A percentile compares a stretch with the other conserved stretches of the same genome.
Evolutionary conservation across 2,113 vertebrate genomes (phyloP).

Genomic region (Acinonyx jubatus): DNA sequence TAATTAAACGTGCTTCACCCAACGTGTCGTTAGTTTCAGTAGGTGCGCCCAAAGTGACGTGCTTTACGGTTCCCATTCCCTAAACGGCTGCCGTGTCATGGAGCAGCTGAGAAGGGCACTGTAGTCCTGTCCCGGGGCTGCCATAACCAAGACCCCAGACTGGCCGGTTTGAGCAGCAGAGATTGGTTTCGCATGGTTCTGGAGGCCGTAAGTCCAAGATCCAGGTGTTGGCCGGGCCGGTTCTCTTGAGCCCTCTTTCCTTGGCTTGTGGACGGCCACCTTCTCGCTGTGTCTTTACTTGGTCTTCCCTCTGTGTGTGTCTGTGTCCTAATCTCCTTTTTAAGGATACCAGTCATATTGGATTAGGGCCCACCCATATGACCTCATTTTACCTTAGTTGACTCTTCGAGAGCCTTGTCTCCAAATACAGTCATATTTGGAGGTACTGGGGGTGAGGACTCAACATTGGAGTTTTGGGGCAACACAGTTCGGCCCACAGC

Average conservation of each 20-base stretch:
- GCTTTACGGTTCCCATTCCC: background rate
- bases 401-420: background rate
- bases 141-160: background rate
- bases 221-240: rapidly evolving
- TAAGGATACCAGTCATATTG: background rate
- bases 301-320: background rate
- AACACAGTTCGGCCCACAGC: rapidly evolving
- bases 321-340: background rate
- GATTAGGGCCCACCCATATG: background rate
- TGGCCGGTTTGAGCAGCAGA: background rate
- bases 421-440: no score
- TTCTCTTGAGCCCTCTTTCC: background rate
- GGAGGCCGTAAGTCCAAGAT: rapidly evolving
- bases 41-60: background rate
- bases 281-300: rapidly evolving
- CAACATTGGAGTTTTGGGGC: rapidly evolving
- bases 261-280: rapidly evolving
- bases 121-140: background rate
- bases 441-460: background rate
- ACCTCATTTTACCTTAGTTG: background rate
- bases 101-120: background rate
- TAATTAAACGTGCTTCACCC: rapidly evolving
- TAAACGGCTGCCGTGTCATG: rapidly evolving
- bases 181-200: background rate
- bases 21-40: rapidly evolving